Evolutionary conservation across 2,797 vertebrate genomes (phyloP), one percentile per base, ranked within the genome.

Genomic region (Sebastes itinus): DNA sequence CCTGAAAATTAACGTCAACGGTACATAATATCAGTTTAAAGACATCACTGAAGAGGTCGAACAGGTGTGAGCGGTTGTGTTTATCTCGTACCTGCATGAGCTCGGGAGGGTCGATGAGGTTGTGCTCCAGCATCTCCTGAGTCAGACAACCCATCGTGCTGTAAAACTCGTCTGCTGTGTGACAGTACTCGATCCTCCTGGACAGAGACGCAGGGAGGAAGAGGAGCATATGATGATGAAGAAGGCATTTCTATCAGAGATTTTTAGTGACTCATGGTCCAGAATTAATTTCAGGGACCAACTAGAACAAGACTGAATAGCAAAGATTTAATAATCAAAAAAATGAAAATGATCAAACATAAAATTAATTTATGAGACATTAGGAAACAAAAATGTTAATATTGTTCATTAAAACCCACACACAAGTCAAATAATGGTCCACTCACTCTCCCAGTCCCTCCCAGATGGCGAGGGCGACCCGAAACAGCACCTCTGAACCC

Each of bases 121-220:
- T 96, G 61, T 97, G 94, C 88, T 99, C 98, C 72, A 99, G 94
- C 98, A 99, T 99, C 93, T 99, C 98, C 94, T 98, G 98, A 6
- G 98, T 98, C 46, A 99, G 95, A 72, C 95, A 96, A 5, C 98
- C 98, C 99, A 99, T 99, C 12, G 96, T 97, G 92, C 98, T 97
- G 88, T 99, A 99, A 85, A 99, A 99, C 73, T 99, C 98, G 83
- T 99, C 99, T 0, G 99, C 97, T 35, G 96, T 97, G 93, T 98
- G 97, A 85, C 99, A 99, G 74, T 96, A 96, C 62, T 98, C 97
- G 75, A 99, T 97, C 91, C 97, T 97, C 96, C 99, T 99, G 87
- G 14, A 81, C 8, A n/a, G 56, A 90, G 62, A 91, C 59, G 6
- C 4, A 14, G 22, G 7, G 20, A 55, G 23, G 38, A 22, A 23